phyloP scores from a whole-genome alignment of 2,113 vertebrate species.

The Phodopus roborovskii region DNA sequence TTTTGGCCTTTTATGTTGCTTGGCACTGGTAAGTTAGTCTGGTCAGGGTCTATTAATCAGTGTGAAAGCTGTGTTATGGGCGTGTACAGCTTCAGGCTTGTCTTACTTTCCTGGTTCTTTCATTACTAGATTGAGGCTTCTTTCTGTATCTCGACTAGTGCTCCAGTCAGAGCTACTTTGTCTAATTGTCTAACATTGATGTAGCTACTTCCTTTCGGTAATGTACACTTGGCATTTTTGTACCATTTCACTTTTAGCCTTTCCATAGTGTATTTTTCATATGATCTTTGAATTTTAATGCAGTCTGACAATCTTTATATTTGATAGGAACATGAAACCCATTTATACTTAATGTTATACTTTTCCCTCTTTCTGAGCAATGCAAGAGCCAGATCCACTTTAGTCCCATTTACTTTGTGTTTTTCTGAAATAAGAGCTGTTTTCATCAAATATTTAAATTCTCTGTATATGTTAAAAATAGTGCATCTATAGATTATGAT shows the following conservation, averaged over 20 bases:
- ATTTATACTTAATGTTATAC: slow-evolving; percentile 39
- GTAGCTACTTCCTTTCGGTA: neutral
- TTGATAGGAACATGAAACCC: neutral
- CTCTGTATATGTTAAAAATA: neutral
- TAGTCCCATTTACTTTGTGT: neutral
- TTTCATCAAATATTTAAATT: neutral
- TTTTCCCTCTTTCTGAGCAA: neutral
- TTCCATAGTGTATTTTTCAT: neutral
- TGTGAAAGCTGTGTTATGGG: neutral
- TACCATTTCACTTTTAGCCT: slow-evolving; percentile 11
- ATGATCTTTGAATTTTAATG: slow-evolving; percentile 17
- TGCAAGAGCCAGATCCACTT: neutral
- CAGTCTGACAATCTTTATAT: neutral
- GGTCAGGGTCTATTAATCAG: neutral
- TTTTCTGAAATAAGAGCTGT: neutral
- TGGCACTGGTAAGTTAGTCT: slow-evolving; percentile 27
- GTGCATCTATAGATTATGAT: neutral
- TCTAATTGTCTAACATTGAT: neutral
- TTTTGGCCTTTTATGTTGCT: neutral
- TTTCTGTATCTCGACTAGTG: neutral
- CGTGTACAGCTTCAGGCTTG: neutral
- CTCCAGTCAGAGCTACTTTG: slow-evolving; percentile 10
- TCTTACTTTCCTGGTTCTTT: neutral
- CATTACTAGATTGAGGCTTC: neutral
- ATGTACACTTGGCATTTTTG: slow-evolving; percentile 21